Conservation (phyloP, 2,888 invertebrate genomes). For the Chrysolina americana region DNA sequence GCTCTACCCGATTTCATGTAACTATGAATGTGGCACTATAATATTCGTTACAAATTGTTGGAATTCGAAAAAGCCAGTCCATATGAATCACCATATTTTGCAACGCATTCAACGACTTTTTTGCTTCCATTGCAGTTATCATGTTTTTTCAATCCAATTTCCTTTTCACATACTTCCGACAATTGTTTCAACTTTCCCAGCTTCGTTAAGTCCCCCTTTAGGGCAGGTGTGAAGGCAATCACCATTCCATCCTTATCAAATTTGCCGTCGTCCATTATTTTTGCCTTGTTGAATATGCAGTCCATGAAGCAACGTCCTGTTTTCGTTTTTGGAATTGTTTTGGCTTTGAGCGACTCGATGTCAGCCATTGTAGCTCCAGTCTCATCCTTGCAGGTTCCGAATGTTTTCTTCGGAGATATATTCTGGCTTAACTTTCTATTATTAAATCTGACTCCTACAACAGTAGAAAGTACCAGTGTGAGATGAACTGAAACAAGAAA, state of each 20-base stretch:
- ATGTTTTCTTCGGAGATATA: background rate
- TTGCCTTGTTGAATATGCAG: conserved; percentile 62
- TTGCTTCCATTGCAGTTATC: conserved; percentile 62
- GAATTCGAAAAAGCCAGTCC: conserved; percentile 39
- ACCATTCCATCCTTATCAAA: conserved; percentile 62
- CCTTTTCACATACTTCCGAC: conserved; percentile 61
- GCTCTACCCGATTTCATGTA: too few relatives aligned
- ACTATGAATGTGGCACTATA: background rate
- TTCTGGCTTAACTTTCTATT: background rate
- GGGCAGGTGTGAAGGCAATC: conserved; percentile 56
- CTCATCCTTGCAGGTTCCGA: background rate
- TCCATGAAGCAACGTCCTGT: conserved; percentile 59
- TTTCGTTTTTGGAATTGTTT: conserved; percentile 61
- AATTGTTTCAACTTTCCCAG: conserved; percentile 58
- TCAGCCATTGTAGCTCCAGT: conserved; percentile 63
- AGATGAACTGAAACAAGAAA: background rate
- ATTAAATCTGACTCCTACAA: background rate
- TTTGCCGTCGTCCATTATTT: conserved; percentile 64
- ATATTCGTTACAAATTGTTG: conserved; percentile 23
- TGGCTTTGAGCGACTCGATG: conserved; percentile 56
- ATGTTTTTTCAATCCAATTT: conserved; percentile 52
- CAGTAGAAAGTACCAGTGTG: background rate
- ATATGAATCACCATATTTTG: conserved; percentile 52
- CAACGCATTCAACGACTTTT: conserved; percentile 60
- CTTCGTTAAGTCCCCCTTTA: conserved; percentile 59